Evolutionary conservation across 1,140 invertebrate species (phyloP).

Genomic region (Drepana arcuata): DNA sequence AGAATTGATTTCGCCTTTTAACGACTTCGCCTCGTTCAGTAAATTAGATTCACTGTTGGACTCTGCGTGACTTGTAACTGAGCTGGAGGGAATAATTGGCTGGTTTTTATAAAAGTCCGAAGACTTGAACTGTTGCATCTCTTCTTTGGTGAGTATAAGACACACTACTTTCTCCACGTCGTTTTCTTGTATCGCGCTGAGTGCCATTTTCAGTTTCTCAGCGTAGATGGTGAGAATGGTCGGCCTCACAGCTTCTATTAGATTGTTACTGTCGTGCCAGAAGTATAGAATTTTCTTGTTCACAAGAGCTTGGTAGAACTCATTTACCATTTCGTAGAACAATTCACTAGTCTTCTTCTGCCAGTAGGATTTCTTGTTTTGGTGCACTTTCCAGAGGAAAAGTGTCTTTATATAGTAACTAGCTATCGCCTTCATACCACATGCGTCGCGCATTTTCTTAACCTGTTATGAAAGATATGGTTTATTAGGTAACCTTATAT

Average conservation of each 20-base stretch:
- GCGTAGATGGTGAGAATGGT: constrained; percentile 27
- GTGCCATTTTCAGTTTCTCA: constrained; percentile 29
- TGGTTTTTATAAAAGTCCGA: constrained; percentile 31
- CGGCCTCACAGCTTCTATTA: constrained; percentile 34
- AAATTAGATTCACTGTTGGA: no score
- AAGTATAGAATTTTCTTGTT: constrained; percentile 59
- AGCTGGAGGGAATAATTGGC: no score
- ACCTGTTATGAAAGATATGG: constrained; percentile 27
- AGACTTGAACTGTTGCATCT: constrained; percentile 29
- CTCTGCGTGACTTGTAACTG: no score
- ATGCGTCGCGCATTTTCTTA: constrained; percentile 62
- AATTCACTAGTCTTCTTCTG: constrained; percentile 46
- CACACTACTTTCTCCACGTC: constrained; percentile 29
- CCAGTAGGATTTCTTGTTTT: constrained; percentile 46
- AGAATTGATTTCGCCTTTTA: no score
- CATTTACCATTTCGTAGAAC: constrained; percentile 59
- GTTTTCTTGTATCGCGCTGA: constrained; percentile 25
- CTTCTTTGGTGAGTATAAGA: constrained; percentile 23
- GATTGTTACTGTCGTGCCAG: constrained; percentile 61
- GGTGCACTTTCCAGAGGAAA: constrained; percentile 58
- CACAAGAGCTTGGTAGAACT: constrained; percentile 38
- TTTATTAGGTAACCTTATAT: no score
- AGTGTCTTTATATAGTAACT: constrained; percentile 73
- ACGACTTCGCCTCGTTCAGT: no score
- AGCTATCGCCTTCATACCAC: constrained; percentile 52